Conservation (phyloP, 2,888 invertebrate species). For the Drosophila longiperda region DNA sequence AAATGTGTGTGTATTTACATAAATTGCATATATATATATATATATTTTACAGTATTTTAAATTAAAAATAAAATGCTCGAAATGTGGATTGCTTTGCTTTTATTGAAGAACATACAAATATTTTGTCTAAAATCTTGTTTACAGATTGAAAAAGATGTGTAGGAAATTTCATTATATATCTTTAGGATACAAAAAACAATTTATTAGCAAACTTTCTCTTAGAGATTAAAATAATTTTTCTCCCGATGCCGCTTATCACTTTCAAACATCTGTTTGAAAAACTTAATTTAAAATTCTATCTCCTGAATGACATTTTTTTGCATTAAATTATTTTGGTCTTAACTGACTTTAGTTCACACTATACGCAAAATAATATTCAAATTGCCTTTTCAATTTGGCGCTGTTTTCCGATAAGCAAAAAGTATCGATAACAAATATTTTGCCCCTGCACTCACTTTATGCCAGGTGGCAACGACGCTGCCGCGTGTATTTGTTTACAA, state of each 20-base stretch:
- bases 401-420: neutral
- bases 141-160: neutral
- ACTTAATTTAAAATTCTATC: too few relatives aligned
- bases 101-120: neutral
- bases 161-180: neutral
- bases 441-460: neutral
- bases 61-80: constrained; percentile 66
- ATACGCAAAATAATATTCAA: too few relatives aligned
- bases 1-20: constrained; percentile 72
- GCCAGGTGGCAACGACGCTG: constrained; percentile 49
- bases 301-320: too few relatives aligned
- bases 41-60: constrained; percentile 78
- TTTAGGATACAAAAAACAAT: too few relatives aligned
- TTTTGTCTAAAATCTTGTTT: neutral
- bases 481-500: constrained; percentile 61
- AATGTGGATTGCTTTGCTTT: neutral
- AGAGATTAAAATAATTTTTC: too few relatives aligned
- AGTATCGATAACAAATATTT: constrained; percentile 23
- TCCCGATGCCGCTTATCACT: too few relatives aligned
- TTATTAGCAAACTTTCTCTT: too few relatives aligned
- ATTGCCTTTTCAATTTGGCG: neutral
- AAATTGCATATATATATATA: constrained; percentile 70
- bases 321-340: too few relatives aligned
- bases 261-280: too few relatives aligned
- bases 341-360: too few relatives aligned